Evolutionary conservation across 2,797 vertebrate species (phyloP), one percentile per base, ranked within the genome.

Genomic region (Channa striata): DNA sequence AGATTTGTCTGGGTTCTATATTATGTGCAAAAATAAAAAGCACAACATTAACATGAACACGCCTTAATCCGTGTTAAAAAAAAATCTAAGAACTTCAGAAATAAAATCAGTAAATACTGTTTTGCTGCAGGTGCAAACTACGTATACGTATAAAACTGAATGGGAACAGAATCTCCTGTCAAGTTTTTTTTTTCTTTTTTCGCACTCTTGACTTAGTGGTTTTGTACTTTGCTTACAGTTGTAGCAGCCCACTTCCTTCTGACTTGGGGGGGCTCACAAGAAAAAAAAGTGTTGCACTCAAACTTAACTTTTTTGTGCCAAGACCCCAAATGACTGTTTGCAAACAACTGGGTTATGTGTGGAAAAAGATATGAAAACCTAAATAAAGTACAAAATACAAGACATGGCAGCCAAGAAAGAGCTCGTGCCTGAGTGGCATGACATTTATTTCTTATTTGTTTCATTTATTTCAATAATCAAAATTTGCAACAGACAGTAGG

Each of bases 171-270:
- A 58, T 82, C 60, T 79, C 43, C 20, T 60, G 5, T 58, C 8
- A 50, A 58, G 30, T 16, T 42, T 7, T 42, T 42, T 69, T 46
- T 47, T 54, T 78, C 17, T 65, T 2, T 30, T 30, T 30, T 30
- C 6, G 4, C 6, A 0, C 58, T 64, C n/a, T 9, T 48, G 16
- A 75, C 54, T 33, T 44, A 0, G 51, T 75, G 54, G 40, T 77
- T 81, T 83, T 77, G 73, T 20, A 49, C 20, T 60, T 34, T 84
- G 69, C 62, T 20, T n/a, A 25, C 42, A 17, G 58, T 30, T 81
- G 30, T 70, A 59, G 47, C 75, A 74, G 72, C 66, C 69, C 74
- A 84, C 84, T 90, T 89, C 87, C 86, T 84, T 75, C 70, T 54
- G 13, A 76, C 70, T 68, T 16, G 1, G 54, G 33, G 58, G 46